A percentile compares a stretch with the other conserved stretches of the same genome.
Evolutionary conservation across 2,888 invertebrate species (phyloP).

Genomic region (Andrena trimmerana): DNA sequence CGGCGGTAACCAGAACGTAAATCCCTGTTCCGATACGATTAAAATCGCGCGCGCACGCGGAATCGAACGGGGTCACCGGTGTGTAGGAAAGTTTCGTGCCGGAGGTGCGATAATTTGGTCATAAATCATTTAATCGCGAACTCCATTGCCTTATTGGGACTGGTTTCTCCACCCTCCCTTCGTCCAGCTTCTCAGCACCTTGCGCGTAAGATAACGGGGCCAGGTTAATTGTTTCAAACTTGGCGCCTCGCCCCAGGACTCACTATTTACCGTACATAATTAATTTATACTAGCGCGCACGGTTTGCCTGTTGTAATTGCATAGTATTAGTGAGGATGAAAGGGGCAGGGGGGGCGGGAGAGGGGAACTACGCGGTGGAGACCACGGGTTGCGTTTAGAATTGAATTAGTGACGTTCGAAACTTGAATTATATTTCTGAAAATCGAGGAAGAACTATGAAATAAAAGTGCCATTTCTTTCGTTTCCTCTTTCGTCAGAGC

Average conservation of each 20-base stretch:
- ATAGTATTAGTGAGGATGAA: constrained; percentile 41
- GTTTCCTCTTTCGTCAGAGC: not conserved
- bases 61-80: constrained; percentile 41
- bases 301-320: constrained; percentile 59
- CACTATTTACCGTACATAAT: constrained; percentile 76
- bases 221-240: constrained; percentile 80
- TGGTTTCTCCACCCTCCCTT: constrained; percentile 20
- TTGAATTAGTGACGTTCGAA: constrained; percentile 22
- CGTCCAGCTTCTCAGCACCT: constrained; percentile 49
- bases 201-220: constrained; percentile 75
- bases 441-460: not conserved
- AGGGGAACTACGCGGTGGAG: not conserved
- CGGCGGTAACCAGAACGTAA: not conserved
- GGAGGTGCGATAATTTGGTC: constrained; percentile 68
- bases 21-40: constrained; percentile 24
- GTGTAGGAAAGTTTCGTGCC: constrained; percentile 44
- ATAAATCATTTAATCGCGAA: constrained; percentile 75
- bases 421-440: not conserved
- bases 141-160: constrained; percentile 54
- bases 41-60: constrained; percentile 22
- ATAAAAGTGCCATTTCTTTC: not conserved
- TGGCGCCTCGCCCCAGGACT: constrained; percentile 66
- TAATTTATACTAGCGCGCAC: constrained; percentile 71
- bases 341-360: not conserved
- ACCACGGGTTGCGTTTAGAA: not conserved